Evolutionary conservation across 2,888 invertebrate species (phyloP).

Genomic region (Anorthoa munda): DNA sequence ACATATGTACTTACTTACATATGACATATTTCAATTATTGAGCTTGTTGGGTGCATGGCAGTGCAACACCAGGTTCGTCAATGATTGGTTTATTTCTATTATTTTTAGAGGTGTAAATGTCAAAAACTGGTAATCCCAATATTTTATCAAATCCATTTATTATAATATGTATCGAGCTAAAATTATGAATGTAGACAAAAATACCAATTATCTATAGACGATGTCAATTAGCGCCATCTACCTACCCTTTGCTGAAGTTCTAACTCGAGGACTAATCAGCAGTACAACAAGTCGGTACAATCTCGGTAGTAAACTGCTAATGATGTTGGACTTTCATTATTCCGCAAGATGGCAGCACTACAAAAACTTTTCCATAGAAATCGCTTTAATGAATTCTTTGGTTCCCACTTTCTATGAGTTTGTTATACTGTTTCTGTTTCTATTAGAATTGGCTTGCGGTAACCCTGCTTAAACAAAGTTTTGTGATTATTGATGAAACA

Average conservation of each 20-base stretch:
- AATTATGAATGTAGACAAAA: not conserved
- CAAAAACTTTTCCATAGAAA: slow-evolving; percentile 46
- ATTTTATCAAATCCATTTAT: too few species aligned
- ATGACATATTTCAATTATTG: not conserved
- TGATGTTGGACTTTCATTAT: not conserved
- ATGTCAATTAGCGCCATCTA: slow-evolving; percentile 48
- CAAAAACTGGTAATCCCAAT: too few species aligned
- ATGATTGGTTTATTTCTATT: not conserved
- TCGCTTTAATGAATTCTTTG: slow-evolving; percentile 22
- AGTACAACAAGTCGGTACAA: not conserved
- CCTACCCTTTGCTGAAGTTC: slow-evolving; percentile 9
- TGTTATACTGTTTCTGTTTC: not conserved
- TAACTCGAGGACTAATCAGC: not conserved
- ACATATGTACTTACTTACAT: too few species aligned
- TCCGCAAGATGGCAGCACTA: slow-evolving; percentile 69
- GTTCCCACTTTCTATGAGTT: slow-evolving; percentile 21
- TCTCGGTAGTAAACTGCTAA: not conserved
- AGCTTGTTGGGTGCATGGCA: not conserved
- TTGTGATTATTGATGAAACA: not conserved
- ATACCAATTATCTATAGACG: too few species aligned
- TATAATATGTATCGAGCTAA: not conserved
- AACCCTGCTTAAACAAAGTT: not conserved
- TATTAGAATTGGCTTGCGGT: not conserved
- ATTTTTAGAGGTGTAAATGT: not conserved
- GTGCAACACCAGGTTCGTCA: not conserved